Evolutionary conservation across 2,797 vertebrate genomes (phyloP).

Genomic region (Cyprinodon diabolis): DNA sequence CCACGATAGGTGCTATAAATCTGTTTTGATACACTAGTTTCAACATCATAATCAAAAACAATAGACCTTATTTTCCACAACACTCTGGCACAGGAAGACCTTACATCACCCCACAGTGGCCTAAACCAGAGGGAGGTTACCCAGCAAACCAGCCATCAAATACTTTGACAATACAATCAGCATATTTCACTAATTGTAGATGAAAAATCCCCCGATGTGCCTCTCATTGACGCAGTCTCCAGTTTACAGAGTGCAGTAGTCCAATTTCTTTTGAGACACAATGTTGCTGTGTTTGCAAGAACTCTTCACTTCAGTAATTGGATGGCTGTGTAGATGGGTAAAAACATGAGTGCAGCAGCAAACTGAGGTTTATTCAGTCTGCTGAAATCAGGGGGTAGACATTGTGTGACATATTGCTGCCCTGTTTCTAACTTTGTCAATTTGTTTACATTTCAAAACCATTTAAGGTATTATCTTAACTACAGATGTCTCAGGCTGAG

Average conservation of each 20-base stretch:
- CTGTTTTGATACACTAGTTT: background rate
- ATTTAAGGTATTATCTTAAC: background rate
- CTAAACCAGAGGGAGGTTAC: conserved; percentile 22
- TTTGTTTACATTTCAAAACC: background rate
- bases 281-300: conserved; percentile 52
- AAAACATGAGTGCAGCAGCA: conserved; percentile 48
- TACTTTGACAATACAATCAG: conserved; percentile 26
- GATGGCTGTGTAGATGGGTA: conserved; percentile 37
- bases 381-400: conserved; percentile 9
- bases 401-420: background rate
- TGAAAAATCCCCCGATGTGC: conserved; percentile 27
- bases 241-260: conserved; percentile 27
- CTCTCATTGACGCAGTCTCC: conserved; percentile 30
- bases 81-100: background rate
- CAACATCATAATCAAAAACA: background rate
- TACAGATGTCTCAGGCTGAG: conserved; percentile 1
- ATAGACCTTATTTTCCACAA: background rate
- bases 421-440: background rate
- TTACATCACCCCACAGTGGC: background rate
- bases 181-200: conserved; percentile 59
- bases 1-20: background rate
- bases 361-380: background rate
- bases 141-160: conserved; percentile 35
- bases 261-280: conserved; percentile 19
- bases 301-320: conserved; percentile 59